phyloP scores from a whole-genome alignment of 2,888 invertebrate genomes.

The Cataglyphis altisquamis region DNA sequence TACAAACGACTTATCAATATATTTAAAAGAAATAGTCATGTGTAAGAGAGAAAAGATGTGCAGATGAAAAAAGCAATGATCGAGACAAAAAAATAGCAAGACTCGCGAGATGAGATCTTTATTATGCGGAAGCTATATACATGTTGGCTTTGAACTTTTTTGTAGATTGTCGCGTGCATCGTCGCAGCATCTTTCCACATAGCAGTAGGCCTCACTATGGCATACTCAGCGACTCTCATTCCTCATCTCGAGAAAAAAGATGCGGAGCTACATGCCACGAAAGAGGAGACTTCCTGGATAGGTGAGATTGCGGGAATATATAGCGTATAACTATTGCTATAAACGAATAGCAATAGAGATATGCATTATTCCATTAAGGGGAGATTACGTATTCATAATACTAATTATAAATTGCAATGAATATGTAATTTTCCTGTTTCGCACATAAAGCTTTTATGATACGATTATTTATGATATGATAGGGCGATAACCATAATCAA shows the following conservation, averaged over 20 bases:
- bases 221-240: slow-evolving; percentile 88
- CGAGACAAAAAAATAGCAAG: background rate
- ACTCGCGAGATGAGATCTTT: background rate
- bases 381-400: background rate
- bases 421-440: too few relatives aligned
- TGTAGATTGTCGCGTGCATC: slow-evolving; percentile 87
- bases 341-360: background rate
- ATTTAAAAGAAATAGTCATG: background rate
- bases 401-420: slow-evolving; percentile 3
- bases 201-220: slow-evolving; percentile 88
- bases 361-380: background rate
- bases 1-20: background rate
- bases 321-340: too few relatives aligned
- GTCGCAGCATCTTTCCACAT: slow-evolving; percentile 88
- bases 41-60: background rate
- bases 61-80: background rate
- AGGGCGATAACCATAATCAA: background rate
- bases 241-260: slow-evolving; percentile 86
- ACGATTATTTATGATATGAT: too few relatives aligned
- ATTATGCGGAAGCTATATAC: background rate
- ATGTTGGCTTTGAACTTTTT: slow-evolving; percentile 13
- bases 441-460: background rate
- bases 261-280: slow-evolving; percentile 80
- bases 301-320: slow-evolving; percentile 82
- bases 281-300: slow-evolving; percentile 87